Evolutionary conservation across 2,113 vertebrate species (phyloP).

Genomic region (Tenebrosternarchus preto): DNA sequence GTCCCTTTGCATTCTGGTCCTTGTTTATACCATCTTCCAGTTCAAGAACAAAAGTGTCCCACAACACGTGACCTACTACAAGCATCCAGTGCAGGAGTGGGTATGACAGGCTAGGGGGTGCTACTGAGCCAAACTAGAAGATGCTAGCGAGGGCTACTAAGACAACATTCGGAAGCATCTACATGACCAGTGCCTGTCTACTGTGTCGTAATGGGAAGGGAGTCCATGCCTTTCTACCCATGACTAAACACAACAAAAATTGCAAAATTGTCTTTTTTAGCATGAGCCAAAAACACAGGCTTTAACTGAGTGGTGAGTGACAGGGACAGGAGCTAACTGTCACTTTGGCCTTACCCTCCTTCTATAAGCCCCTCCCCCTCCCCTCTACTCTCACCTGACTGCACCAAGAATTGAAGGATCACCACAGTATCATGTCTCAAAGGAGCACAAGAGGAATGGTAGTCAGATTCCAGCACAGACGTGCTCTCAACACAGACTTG

Average conservation of each 20-base stretch:
- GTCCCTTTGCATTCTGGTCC: slow-evolving; percentile 95
- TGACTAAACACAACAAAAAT: slow-evolving; percentile 58
- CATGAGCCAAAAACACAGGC: slow-evolving; percentile 66
- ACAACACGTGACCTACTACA: slow-evolving; percentile 92
- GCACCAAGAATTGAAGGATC: slow-evolving; percentile 51
- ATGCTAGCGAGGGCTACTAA: slow-evolving; percentile 68
- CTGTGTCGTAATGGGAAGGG: slow-evolving; percentile 35
- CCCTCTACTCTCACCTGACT: slow-evolving; percentile 47
- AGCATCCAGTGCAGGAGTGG: slow-evolving; percentile 98
- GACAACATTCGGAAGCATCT: slow-evolving; percentile 43
- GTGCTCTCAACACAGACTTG: slow-evolving; percentile 71
- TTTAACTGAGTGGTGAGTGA: slow-evolving; percentile 61
- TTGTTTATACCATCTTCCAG: slow-evolving; percentile 98
- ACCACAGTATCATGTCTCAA: slow-evolving; percentile 42
- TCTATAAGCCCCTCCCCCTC: slow-evolving; percentile 19
- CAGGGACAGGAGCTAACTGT: slow-evolving; percentile 57
- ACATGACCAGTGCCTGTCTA: slow-evolving; percentile 66
- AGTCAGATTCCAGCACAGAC: slow-evolving; percentile 64
- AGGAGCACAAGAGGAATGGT: slow-evolving; percentile 40
- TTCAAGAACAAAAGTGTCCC: slow-evolving; percentile 98
- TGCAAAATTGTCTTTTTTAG: slow-evolving; percentile 59
- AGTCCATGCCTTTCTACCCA: slow-evolving; percentile 17
- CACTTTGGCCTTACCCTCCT: slow-evolving; percentile 58
- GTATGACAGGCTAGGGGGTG: slow-evolving; percentile 82
- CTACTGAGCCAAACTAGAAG: slow-evolving; percentile 48